Evolutionary conservation across 2,888 invertebrate genomes (phyloP).

Genomic region (Eilema griseolum): DNA sequence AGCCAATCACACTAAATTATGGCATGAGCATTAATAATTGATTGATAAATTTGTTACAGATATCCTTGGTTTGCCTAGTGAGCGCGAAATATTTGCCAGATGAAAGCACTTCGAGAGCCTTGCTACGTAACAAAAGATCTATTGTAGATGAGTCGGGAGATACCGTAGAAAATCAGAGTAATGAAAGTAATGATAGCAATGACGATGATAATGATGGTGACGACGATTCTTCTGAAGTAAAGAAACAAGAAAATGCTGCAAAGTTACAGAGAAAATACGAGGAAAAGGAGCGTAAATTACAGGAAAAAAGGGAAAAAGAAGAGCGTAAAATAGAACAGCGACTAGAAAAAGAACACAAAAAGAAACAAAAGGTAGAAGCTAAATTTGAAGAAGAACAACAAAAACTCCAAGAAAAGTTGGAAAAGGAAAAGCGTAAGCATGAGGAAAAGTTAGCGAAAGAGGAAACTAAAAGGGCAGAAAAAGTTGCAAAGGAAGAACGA

Average conservation of each 20-base stretch:
- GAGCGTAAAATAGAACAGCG: constrained; percentile 52
- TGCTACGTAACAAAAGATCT: constrained; percentile 62
- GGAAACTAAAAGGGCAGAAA: constrained; percentile 59
- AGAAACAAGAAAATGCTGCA: constrained; percentile 37
- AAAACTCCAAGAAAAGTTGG: constrained; percentile 49
- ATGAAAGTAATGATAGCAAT: constrained; percentile 55
- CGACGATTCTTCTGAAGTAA: constrained; percentile 36
- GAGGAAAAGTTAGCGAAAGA: constrained; percentile 59
- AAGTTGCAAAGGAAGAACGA: constrained; percentile 44
- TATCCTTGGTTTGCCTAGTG: constrained; percentile 72
- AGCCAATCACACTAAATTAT: no score
- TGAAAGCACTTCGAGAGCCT: constrained; percentile 61
- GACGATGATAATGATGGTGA: constrained; percentile 43
- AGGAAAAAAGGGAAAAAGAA: constrained; percentile 55
- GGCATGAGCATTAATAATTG: no score
- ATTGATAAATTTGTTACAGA: constrained; percentile 63
- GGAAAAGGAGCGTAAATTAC: constrained; percentile 59
- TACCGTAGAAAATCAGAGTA: constrained; percentile 58
- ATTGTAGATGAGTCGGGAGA: constrained; percentile 63
- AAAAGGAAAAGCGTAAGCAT: constrained; percentile 57
- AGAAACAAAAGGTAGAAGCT: constrained; percentile 51
- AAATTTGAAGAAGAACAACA: constrained; percentile 50
- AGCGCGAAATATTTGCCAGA: constrained; percentile 80
- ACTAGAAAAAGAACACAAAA: constrained; percentile 52
- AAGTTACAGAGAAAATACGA: constrained; percentile 30